phyloP scores from a whole-genome alignment of 1,140 invertebrate species.

The Drosophila bocqueti region DNA sequence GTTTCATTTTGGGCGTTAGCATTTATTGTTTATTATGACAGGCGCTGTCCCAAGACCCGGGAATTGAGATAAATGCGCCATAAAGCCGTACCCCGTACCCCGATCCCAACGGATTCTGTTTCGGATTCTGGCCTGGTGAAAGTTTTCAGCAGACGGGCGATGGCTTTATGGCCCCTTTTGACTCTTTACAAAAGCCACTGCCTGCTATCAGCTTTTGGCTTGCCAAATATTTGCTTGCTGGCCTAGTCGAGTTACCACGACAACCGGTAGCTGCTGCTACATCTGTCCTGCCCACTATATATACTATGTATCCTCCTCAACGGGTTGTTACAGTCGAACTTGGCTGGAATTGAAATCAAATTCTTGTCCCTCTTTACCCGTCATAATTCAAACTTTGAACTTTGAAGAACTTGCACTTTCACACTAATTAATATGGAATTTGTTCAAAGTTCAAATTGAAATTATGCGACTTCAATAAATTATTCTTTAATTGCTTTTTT shows the following conservation, averaged over 20 bases:
- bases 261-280: constrained; percentile 33
- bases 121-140: constrained; percentile 37
- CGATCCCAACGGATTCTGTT: constrained; percentile 9
- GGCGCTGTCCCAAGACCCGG: constrained; percentile 20
- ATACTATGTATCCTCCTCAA: not conserved
- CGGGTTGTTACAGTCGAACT: constrained; percentile 15
- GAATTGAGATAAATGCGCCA: constrained; percentile 80
- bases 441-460: not conserved
- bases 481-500: constrained; percentile 7
- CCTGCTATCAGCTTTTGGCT: constrained; percentile 55
- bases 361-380: not conserved
- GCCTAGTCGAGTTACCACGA: constrained; percentile 23
- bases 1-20: constrained; percentile 74
- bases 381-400: constrained; percentile 17
- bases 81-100: constrained; percentile 36
- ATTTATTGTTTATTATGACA: constrained; percentile 79
- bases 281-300: constrained; percentile 4
- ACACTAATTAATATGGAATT: constrained; percentile 5
- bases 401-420: not conserved
- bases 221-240: constrained; percentile 48
- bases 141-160: constrained; percentile 42
- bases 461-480: not conserved
- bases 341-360: constrained; percentile 18
- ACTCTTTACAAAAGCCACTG: constrained; percentile 37
- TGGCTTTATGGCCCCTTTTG: constrained; percentile 52